Evolutionary conservation across 1,140 invertebrate genomes (phyloP), one percentile per base, ranked within the genome.

Genomic region (Caenorhabditis inopinata): DNA sequence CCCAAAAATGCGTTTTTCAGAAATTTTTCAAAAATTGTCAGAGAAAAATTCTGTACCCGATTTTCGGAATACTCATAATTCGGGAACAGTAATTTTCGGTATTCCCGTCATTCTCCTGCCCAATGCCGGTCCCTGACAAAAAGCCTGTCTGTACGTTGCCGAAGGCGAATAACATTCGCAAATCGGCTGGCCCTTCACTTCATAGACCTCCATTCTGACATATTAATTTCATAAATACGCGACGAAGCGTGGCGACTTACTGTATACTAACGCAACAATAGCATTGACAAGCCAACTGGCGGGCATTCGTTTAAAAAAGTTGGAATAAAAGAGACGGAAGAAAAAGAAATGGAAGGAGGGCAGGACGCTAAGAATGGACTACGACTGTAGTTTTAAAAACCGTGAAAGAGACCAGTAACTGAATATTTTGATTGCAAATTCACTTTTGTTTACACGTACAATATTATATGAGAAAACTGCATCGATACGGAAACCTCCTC

Each of bases 191-290:
- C 49, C 18, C 23, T 9, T 25, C 23, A 25, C 49, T 25, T 25
- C 18, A 2, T 53, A 5, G 7, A 14, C 18, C 27, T 58, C 51
- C 14, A 62, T 62, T 32, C 53, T 62, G 53, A 62, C 53, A 62
- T 62, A 62, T 62, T 62, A 62, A 62, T 62, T 62, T 62, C 53
- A 62, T 62, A 62, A 62, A 62, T 62, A 29, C 53, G 27, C 53
- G 53, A 62, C 53, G 53, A 62, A 62, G 53, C 53, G 53, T 62
- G 53, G 53, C 27, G 53, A 62, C 53, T 62, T 62, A 62, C 53
- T 62, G 53, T 62, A 62, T 62, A 62, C 53, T 62, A 62, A 62
- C 27, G 53, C 53, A 62, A 62, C 53, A 62, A 62, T 62, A 62
- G 53, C 35, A 62, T 16, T 62, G 29, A 62, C 27, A 62, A 62